Evolutionary conservation across 2,113 vertebrate genomes (phyloP), one percentile per base, ranked within the genome.

Genomic region (Macrotus californicus): DNA sequence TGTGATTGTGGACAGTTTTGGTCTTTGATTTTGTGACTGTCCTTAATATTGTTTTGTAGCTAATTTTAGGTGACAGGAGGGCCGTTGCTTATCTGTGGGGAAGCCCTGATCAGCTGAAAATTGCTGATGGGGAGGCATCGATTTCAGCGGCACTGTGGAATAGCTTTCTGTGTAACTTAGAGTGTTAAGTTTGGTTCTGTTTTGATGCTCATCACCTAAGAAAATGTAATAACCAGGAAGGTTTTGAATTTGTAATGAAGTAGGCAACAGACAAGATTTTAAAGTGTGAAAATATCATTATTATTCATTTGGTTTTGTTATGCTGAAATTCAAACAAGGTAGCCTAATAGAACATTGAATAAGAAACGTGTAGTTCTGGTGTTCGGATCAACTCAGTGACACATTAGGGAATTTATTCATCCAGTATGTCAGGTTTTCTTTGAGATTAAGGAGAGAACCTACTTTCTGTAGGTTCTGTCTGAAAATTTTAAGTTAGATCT

Each of bases 401-500:
- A 13, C 9, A 3, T 39, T 10, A 16, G 22, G n/a, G 43, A 82
- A 22, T 46, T 43, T n/a, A 7, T 52, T 70, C 73, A 26, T n/a
- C 41, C 16, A 26, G 10, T 26, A 16, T 56, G 50, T 61, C 36
- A 26, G 50, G n/a, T 19, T 91, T 91, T 82, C 69, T 22, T 73
- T 87, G 83, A 66, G 34, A 21, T 91, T 83, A 82, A 72, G 21
- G 67, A 87, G 46, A n/a, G 39, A 26, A 16, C 70, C 16, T 85
- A 0, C 59, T 66, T 86, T 88, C 67, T 87, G 56, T 59, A 24
- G 22, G 22, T 59, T 10, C 8, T 59, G 36, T 77, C 36, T 94
- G 72, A 77, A 48, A 69, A 67, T 80, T 81, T 76, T 83, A 80
- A 70, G 34, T 94, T 56, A 67, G 56, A 93, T 22, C 16, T 29